Base-by-base conservation (phyloP, 1,140 invertebrate genomes). In the Manduca sexta region DNA sequence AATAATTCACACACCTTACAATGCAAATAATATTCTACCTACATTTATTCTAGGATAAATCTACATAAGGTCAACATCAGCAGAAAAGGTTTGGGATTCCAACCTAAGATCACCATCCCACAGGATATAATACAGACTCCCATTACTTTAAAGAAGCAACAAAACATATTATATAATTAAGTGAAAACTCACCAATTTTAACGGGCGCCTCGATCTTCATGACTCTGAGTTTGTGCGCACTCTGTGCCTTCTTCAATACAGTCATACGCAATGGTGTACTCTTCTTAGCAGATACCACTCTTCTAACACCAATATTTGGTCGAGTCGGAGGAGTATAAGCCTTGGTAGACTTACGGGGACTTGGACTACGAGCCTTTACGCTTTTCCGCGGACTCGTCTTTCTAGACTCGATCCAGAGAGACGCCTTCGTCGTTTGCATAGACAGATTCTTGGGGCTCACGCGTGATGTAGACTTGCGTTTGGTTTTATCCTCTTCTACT, bases 321-420 rank as follows among this genome's bases (percentile, higher is more conserved):
- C 11, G 40, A 3, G 35, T 34, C 5, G 11, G 29, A 5, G 16
- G 31, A 26, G 5, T 5, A 13, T 5, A 50, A 8, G 17, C 18
- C 30, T n/a, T 43, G 38, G 14, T 11, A 12, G 14, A 15, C 29
- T 21, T 11, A 7, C 21, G 40, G 8, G 40, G 10, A 26, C 21
- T 26, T 8, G 21, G 21, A 26, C 21, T 14, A n/a, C n/a, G n/a
- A n/a, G n/a, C n/a, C 11, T 35, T 35, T 5, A n/a, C 8, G 15
- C 35, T 50, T 21, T 49, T 56, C 8, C 60, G 38, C 1, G 64
- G 60, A 11, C 56, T 60, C n/a, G 51, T 43, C 53, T 70, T 70
- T 4, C 74, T 53, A 1, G 64, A 70, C 41, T 72, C 68, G 12
- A 77, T 77, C 74, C 74, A 77, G 15, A 69, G 56, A 12, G 55